A percentile compares a stretch with the other conserved stretches of the same genome.
Conservation (phyloP, 2,113 vertebrate species). For the Fulmarus glacialis region DNA sequence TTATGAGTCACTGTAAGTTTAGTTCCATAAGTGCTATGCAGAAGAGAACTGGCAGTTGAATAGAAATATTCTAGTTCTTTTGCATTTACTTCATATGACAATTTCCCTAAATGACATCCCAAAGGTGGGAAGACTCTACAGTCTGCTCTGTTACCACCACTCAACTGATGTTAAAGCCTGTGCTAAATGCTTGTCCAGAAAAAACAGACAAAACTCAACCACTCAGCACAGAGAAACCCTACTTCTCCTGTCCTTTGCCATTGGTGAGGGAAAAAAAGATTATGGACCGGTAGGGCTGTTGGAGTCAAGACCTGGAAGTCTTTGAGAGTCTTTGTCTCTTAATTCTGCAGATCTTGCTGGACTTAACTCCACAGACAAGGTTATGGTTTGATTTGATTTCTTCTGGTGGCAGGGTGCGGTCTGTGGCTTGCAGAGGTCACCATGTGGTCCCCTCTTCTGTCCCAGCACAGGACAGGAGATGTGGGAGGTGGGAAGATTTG, state of each 20-base stretch:
- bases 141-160: not conserved
- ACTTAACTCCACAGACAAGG: not conserved
- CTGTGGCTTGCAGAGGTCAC: not conserved
- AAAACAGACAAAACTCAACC: not conserved
- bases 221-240: not conserved
- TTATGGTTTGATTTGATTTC: not conserved
- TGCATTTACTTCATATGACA: fast-evolving
- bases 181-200: not conserved
- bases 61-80: not conserved
- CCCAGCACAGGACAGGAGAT: not conserved
- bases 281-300: not conserved
- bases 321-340: not conserved
- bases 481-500: not conserved
- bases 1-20: not conserved
- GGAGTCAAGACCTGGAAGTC: not conserved
- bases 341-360: not conserved
- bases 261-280: not conserved
- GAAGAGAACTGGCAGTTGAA: not conserved
- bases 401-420: not conserved
- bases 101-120: not conserved
- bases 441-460: not conserved
- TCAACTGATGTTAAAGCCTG: not conserved
- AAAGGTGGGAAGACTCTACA: not conserved
- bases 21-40: not conserved
- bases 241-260: not conserved